Evolutionary conservation across 2,113 vertebrate species (phyloP).

Genomic region (Megaceryle maxima): DNA sequence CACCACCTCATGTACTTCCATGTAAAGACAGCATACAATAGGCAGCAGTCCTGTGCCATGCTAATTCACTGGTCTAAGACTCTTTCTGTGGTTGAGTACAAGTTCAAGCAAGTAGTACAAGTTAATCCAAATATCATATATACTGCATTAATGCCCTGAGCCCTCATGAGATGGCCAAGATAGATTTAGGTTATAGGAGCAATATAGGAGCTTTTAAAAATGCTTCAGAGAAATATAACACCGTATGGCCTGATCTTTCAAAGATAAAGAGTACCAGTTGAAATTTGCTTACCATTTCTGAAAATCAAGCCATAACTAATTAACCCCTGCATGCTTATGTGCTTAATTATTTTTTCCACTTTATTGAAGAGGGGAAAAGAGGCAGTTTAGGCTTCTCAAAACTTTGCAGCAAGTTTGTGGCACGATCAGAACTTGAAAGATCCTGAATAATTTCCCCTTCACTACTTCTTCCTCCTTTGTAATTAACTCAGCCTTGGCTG

Average conservation of each 20-base stretch:
- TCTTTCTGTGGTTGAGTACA: background rate
- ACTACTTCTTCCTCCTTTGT: background rate
- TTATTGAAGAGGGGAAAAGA: background rate
- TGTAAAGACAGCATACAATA: fast-evolving
- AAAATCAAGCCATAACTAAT: background rate
- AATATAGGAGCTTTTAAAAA: background rate
- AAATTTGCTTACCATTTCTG: background rate
- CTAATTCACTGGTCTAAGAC: background rate
- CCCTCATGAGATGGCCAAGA: background rate
- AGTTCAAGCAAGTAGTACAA: background rate
- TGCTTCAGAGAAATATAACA: background rate
- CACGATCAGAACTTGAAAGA: background rate
- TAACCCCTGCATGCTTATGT: background rate
- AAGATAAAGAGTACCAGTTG: background rate
- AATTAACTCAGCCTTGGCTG: background rate
- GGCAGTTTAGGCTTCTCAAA: background rate
- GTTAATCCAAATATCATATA: background rate
- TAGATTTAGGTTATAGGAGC: background rate
- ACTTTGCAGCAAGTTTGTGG: background rate
- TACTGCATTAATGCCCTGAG: background rate
- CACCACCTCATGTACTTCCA: fast-evolving
- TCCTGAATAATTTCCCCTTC: background rate
- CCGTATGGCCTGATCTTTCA: background rate
- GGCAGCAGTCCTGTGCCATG: fast-evolving
- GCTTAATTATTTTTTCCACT: background rate